These are phyloP conservation scores for Ochropleura leucogaster DNA, from an alignment of 2,888 invertebrate species.

Conservation along the genomic window DNA sequence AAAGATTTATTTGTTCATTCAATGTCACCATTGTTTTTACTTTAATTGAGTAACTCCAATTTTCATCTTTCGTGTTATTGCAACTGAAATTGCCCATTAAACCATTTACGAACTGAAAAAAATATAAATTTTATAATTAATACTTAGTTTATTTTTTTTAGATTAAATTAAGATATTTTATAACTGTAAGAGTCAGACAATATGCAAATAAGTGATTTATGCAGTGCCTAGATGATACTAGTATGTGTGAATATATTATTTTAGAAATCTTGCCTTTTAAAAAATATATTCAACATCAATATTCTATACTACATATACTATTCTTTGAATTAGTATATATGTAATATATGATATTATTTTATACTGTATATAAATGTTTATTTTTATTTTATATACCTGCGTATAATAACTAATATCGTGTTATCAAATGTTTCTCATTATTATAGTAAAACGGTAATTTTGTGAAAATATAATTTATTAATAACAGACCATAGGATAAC, in stretches of 20 bases:
- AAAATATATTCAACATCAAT: conserved; percentile 14
- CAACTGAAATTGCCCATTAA: conserved; percentile 28
- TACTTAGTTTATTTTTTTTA: conserved; percentile 24
- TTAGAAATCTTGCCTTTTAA: conserved; percentile 57
- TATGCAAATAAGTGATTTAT: conserved; percentile 52
- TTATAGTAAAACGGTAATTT: conserved; percentile 48
- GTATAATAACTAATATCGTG: conserved; percentile 49
- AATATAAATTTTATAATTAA: conserved; percentile 19
- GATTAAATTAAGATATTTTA: conserved; percentile 36
- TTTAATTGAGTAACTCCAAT: background rate
- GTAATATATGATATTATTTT: conserved; percentile 46
- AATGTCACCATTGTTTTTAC: background rate
- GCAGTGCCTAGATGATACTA: conserved; percentile 53
- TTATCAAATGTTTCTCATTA: conserved; percentile 50
- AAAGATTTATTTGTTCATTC: background rate
- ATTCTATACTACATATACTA: conserved; percentile 58
- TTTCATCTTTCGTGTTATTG: too few relatives aligned
- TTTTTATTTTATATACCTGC: conserved; percentile 30
- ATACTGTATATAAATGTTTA: conserved; percentile 35
- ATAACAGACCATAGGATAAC: conserved; percentile 13
- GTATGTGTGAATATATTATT: conserved; percentile 45
- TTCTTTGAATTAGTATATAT: conserved; percentile 53
- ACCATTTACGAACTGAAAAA: conserved; percentile 14
- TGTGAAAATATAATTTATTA: conserved; percentile 45
- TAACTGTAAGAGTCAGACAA: conserved; percentile 55